A percentile compares a stretch with the other conserved stretches of the same genome.
These are phyloP conservation scores for Itoplectis maculator DNA, from an alignment of 2,888 invertebrate species.

Conservation along the genomic window DNA sequence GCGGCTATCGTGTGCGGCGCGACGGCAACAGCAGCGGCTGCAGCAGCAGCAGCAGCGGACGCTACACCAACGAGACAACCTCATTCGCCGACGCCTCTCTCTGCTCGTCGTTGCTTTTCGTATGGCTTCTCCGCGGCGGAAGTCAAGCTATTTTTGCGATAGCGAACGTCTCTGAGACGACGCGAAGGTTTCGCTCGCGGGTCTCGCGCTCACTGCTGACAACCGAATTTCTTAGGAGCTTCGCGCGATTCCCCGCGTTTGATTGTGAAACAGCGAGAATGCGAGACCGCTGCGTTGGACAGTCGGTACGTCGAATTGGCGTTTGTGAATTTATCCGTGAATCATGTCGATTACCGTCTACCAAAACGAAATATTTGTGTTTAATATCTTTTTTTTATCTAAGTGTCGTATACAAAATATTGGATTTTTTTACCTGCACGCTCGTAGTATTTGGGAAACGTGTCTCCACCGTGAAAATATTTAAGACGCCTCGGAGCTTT, in stretches of 20 bases:
- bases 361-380: no score
- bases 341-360: no score
- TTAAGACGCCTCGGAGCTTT: background rate
- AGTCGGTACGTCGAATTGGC: background rate
- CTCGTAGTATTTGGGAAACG: background rate
- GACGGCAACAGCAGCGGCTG: background rate
- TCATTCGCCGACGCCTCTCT: slow-evolving; percentile 57
- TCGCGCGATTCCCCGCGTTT: background rate
- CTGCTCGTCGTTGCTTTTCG: slow-evolving; percentile 26
- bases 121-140: slow-evolving; percentile 64
- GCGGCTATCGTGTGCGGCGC: background rate
- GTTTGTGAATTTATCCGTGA: no score
- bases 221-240: slow-evolving; percentile 19
- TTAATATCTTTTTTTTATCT: no score
- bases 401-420: no score
- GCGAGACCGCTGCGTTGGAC: background rate
- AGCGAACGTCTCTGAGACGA: slow-evolving; percentile 54
- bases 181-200: slow-evolving; percentile 31
- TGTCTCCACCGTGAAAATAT: background rate
- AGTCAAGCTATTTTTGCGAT: slow-evolving; percentile 67
- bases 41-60: background rate
- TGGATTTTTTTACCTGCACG: background rate
- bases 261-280: slow-evolving; percentile 1
- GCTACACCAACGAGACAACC: slow-evolving; percentile 35
- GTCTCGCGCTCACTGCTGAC: slow-evolving; percentile 28